phyloP scores from a whole-genome alignment of 2,888 invertebrate genomes.

The Trissolcus japonicus region DNA sequence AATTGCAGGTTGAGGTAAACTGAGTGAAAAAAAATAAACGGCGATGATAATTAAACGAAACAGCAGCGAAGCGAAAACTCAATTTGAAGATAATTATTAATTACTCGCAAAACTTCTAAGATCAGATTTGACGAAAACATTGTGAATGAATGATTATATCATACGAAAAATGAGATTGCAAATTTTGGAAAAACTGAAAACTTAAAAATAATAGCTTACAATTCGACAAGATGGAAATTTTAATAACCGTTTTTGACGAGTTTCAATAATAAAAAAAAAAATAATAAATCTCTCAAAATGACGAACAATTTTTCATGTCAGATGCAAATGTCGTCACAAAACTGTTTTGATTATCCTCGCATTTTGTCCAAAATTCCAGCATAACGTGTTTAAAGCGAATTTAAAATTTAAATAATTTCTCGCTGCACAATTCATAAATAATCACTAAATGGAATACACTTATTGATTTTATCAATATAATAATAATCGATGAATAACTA shows the following conservation, averaged over 20 bases:
- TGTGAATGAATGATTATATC: constrained; percentile 25
- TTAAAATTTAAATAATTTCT: constrained; percentile 21
- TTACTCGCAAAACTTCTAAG: constrained; percentile 44
- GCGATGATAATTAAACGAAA: constrained; percentile 31
- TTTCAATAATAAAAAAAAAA: background rate
- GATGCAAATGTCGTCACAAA: too few relatives aligned
- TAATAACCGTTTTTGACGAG: background rate
- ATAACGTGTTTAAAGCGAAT: background rate
- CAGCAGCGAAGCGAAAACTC: constrained; percentile 28
- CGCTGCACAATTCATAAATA: too few relatives aligned
- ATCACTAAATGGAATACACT: constrained; percentile 27
- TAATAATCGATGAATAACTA: too few relatives aligned
- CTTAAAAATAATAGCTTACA: background rate
- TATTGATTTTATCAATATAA: constrained; percentile 21
- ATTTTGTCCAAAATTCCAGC: too few relatives aligned
- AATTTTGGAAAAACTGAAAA: background rate
- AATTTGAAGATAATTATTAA: constrained; percentile 49
- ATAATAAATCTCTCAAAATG: too few relatives aligned
- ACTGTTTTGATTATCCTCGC: too few relatives aligned
- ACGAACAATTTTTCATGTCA: too few relatives aligned
- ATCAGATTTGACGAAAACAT: constrained; percentile 47
- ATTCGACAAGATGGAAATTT: too few relatives aligned
- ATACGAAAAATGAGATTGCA: constrained; percentile 1
- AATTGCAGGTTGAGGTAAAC: background rate
- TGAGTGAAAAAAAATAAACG: constrained; percentile 16